Evolutionary conservation across 2,888 invertebrate species (phyloP).

Genomic region (Eurytoma adleriae): DNA sequence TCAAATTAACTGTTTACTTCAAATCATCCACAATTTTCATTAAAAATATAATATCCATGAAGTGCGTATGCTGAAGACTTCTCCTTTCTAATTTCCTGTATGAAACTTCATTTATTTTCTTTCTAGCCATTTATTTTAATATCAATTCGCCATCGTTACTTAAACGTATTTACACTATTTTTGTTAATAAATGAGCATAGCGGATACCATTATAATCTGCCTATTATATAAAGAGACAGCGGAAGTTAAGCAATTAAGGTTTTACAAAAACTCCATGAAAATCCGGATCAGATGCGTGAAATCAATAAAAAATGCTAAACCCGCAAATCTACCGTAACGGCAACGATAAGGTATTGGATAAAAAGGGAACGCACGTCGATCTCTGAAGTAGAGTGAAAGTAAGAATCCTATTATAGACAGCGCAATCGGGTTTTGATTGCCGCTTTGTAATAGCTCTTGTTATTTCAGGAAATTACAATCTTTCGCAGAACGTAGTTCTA

Average conservation of each 20-base stretch:
- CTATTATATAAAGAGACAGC: slow-evolving; percentile 18
- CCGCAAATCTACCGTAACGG: slow-evolving; percentile 13
- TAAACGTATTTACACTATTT: too few species aligned
- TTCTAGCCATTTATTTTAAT: too few species aligned
- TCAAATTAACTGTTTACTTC: too few species aligned
- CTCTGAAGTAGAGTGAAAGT: slow-evolving; percentile 67
- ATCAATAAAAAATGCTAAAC: background rate
- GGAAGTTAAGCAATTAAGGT: background rate
- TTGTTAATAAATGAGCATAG: too few species aligned
- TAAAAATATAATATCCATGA: too few species aligned
- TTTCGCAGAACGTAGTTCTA: slow-evolving; percentile 24
- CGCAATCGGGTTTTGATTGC: slow-evolving; percentile 51
- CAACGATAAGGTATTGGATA: slow-evolving; percentile 27
- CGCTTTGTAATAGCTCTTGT: slow-evolving; percentile 9
- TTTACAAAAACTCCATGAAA: slow-evolving; percentile 26
- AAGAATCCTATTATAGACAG: slow-evolving; percentile 61
- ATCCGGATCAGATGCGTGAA: slow-evolving; percentile 14
- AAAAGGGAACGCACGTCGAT: slow-evolving; percentile 41
- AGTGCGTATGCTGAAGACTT: too few species aligned
- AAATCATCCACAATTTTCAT: too few species aligned
- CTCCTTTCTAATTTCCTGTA: too few species aligned
- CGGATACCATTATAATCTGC: background rate
- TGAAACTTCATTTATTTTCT: too few species aligned
- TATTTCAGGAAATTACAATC: slow-evolving; percentile 30
- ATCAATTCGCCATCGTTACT: too few species aligned